Evolutionary conservation across 2,113 vertebrate genomes (phyloP).

Genomic region (Megaptera novaeangliae): DNA sequence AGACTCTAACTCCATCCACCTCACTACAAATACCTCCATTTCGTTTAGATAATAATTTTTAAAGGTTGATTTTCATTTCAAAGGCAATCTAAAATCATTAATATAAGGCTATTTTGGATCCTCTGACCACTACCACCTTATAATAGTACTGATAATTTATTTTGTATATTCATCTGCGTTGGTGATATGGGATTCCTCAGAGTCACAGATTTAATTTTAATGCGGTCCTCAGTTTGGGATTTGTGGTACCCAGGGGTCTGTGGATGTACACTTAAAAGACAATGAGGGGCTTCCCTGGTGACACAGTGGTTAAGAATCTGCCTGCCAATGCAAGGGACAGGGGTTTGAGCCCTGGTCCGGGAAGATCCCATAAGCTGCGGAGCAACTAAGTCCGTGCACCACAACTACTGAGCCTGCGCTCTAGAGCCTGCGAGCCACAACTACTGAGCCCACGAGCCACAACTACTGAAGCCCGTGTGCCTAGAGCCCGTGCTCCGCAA

Average conservation of each 20-base stretch:
- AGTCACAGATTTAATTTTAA: neutral
- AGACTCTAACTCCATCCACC: too few relatives aligned
- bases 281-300: neutral
- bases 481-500: too few relatives aligned
- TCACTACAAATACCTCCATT: too few relatives aligned
- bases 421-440: too few relatives aligned
- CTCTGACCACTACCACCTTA: neutral
- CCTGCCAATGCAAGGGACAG: too few relatives aligned
- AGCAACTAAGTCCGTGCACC: too few relatives aligned
- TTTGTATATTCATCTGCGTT: neutral
- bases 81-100: neutral
- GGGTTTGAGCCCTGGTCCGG: too few relatives aligned
- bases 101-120: neutral
- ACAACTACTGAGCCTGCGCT: too few relatives aligned
- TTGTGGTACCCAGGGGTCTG: neutral
- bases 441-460: too few relatives aligned
- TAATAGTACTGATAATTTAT: neutral
- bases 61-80: neutral
- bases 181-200: neutral
- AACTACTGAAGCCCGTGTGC: fast-evolving
- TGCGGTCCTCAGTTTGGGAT: neutral
- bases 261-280: neutral
- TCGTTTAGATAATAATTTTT: neutral
- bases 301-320: too few relatives aligned
- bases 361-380: too few relatives aligned